Base-by-base conservation (phyloP, 2,888 invertebrate genomes). In the Vesta saturnalis region DNA sequence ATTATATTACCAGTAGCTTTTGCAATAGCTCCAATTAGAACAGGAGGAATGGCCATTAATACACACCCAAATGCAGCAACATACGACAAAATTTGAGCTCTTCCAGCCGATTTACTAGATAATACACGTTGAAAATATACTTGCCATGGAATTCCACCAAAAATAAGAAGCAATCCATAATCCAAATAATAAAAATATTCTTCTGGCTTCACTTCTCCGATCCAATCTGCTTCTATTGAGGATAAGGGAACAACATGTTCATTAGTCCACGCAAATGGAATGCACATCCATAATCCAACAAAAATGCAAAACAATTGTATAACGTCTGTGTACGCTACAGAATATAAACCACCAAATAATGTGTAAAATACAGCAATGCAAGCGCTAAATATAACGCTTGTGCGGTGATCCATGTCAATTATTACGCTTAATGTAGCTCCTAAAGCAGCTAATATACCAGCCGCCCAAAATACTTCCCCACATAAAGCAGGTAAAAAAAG, bases 391-490 rank as follows among this genome's bases (percentile, higher is more conserved):
- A 99, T 94, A 70, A 99, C 96, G 23, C 97, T 95, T 8, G 94
- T 93, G 74, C 91, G 88, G 80, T 96, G 95, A 82, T 96, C 94
- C 91, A 98, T 93, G 84, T 97, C 96, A 80, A 99, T 94, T 83
- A 99, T 98, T 62, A 99, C 98, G 23, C 96, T 94, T 70, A 99
- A 85, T 0, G 99, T 99, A 12, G 99, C 97, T 46, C 99, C 95
- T 47, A 99, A 87, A 4, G 99, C 99, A 0, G 98, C 96, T 62
- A 99, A 87, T 77, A 99, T 98, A 61, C 98, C 98, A 0, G 98
- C 99, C 0, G 98, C 97, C 99, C 99, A 99, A 86, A 99, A 99
- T 3, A 97, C 96, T 86, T 99, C 99, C 5, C 99, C 99, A 79
- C 97, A 94, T 1, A 99, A 90, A 0, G 99, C 98, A 1, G 99